Evolutionary conservation across 2,888 invertebrate species (phyloP).

Genomic region (Dicranocentrus wangi): DNA sequence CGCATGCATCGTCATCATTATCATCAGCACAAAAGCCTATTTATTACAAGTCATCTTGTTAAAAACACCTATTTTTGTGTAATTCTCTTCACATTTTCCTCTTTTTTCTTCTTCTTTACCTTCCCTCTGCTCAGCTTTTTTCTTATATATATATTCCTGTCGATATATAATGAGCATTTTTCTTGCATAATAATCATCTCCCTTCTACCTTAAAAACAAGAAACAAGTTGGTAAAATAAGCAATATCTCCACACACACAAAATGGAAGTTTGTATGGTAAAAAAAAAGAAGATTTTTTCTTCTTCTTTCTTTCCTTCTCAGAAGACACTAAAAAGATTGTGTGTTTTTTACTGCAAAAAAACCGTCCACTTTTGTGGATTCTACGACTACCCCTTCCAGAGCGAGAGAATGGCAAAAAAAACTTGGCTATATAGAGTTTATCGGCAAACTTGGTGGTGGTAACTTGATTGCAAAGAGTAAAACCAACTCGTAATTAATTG

Average conservation of each 20-base stretch:
- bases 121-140: no score
- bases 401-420: no score
- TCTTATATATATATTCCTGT: no score
- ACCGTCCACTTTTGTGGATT: neutral
- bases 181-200: constrained; percentile 21
- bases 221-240: neutral
- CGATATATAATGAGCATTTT: constrained; percentile 23
- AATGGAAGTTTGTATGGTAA: no score
- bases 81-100: constrained; percentile 13
- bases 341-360: neutral
- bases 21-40: constrained; percentile 33
- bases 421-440: no score
- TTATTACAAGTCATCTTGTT: constrained; percentile 29
- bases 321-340: no score
- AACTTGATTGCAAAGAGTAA: no score
- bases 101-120: constrained; percentile 5
- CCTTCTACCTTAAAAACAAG: neutral
- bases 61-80: constrained; percentile 36
- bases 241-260: no score
- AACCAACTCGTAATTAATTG: neutral
- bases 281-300: no score
- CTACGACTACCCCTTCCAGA: neutral
- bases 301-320: no score
- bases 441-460: no score
- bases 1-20: constrained; percentile 19